Evolutionary conservation across 2,113 vertebrate species (phyloP).

Genomic region (Alethe diademata): DNA sequence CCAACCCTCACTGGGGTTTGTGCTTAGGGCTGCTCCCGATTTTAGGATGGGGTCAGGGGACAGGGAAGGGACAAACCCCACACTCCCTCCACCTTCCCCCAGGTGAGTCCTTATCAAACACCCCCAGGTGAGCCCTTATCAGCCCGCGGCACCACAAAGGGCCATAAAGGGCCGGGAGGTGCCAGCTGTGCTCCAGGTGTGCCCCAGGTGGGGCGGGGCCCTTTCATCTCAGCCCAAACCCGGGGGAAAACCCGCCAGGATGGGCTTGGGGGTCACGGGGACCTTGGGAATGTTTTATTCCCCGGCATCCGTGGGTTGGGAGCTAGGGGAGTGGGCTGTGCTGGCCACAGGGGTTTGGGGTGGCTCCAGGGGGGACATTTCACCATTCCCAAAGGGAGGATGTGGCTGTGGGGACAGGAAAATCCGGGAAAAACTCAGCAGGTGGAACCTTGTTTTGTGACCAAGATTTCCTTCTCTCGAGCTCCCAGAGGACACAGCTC

Average conservation of each 20-base stretch:
- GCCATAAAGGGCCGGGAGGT: not conserved
- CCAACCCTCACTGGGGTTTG: rapidly evolving
- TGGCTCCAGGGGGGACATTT: rapidly evolving
- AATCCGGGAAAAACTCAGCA: not conserved
- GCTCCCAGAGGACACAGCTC: not conserved
- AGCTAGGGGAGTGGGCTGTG: not conserved
- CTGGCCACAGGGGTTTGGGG: not conserved
- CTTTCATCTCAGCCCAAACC: not conserved
- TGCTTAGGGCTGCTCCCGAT: rapidly evolving
- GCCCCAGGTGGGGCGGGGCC: not conserved
- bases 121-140: not conserved
- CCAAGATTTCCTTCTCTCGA: rapidly evolving
- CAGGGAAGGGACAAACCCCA: not conserved
- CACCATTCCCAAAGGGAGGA: not conserved
- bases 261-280: rapidly evolving
- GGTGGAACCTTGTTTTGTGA: rapidly evolving
- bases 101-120: not conserved
- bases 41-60: not conserved
- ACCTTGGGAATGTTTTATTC: not conserved
- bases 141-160: not conserved
- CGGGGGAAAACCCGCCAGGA: not conserved
- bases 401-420: not conserved
- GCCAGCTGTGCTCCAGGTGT: not conserved
- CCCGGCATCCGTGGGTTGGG: not conserved
- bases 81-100: not conserved